phyloP scores from a whole-genome alignment of 2,113 vertebrate species.

The Chlamydotis undulata region DNA sequence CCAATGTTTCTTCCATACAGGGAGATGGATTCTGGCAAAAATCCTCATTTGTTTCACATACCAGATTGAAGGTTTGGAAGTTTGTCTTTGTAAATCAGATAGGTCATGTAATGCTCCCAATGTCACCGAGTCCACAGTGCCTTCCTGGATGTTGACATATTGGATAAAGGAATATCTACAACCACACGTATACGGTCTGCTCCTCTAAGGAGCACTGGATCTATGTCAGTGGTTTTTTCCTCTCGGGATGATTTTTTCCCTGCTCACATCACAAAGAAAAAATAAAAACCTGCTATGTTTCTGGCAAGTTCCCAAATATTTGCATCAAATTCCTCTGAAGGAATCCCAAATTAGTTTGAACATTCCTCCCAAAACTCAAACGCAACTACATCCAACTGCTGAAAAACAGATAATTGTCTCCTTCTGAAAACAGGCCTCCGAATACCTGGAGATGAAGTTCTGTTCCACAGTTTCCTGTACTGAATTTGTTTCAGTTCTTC shows the following conservation, averaged over 20 bases:
- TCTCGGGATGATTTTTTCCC: neutral
- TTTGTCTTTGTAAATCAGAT: conserved; percentile 27
- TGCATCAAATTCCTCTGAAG: neutral
- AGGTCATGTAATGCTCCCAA: neutral
- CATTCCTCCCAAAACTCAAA: neutral
- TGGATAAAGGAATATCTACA: neutral
- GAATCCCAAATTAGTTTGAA: neutral
- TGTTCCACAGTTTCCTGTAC: neutral
- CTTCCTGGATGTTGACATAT: neutral
- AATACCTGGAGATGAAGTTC: neutral
- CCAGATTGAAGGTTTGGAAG: neutral
- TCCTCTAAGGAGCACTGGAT: neutral
- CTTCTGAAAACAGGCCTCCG: neutral
- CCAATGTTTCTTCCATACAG: neutral
- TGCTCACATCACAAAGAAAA: neutral
- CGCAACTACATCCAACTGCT: neutral
- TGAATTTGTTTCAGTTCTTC: neutral
- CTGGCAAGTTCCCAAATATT: neutral
- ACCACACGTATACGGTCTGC: fast-evolving
- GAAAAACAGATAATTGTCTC: neutral
- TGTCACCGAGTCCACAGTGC: neutral
- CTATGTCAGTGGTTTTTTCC: neutral
- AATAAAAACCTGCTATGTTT: neutral
- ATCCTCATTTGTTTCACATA: neutral
- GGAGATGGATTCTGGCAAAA: neutral